Evolutionary conservation across 1,140 invertebrate species (phyloP).

Genomic region (Vollenhovia emeryi): DNA sequence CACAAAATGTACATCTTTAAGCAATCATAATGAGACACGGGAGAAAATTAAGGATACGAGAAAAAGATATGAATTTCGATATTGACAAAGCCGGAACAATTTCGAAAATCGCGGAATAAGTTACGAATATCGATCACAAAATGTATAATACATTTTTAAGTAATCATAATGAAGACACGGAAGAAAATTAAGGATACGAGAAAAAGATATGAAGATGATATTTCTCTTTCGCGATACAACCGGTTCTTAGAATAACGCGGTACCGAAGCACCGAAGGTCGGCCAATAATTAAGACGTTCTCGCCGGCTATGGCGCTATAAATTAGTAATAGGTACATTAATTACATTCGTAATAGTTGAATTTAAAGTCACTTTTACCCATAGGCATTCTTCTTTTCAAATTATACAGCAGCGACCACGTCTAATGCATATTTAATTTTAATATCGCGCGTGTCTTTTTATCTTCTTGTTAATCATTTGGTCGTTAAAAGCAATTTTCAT

Average conservation of each 20-base stretch:
- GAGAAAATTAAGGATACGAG: too few relatives aligned
- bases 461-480: slow-evolving; percentile 62
- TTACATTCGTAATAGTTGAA: not conserved
- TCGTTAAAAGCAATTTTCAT: slow-evolving; percentile 61
- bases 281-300: not conserved
- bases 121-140: not conserved
- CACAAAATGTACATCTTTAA: too few relatives aligned
- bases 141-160: not conserved
- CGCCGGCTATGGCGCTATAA: not conserved
- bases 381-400: not conserved
- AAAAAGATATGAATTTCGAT: slow-evolving; percentile 18
- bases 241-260: not conserved
- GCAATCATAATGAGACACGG: too few relatives aligned
- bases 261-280: not conserved
- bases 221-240: not conserved
- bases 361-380: not conserved
- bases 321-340: not conserved
- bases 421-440: not conserved
- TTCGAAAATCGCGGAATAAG: not conserved
- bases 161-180: not conserved
- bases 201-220: not conserved
- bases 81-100: not conserved
- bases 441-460: slow-evolving; percentile 31
- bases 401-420: not conserved
- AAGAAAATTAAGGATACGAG: not conserved